Conservation (phyloP, 2,797 vertebrate genomes). For the Cercopithecus petaurista region DNA sequence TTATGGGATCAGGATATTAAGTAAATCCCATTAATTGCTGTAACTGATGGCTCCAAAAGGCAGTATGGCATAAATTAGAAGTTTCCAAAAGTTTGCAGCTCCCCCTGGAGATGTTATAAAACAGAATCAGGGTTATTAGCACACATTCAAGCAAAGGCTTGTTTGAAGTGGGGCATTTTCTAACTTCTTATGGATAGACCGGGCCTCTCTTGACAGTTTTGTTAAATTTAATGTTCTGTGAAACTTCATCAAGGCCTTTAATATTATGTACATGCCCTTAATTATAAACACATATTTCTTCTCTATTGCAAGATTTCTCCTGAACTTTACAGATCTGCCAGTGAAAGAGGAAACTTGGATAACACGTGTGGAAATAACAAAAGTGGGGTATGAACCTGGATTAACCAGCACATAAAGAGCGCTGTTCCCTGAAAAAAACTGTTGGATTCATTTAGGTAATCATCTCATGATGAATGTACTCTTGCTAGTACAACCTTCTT, state of each 20-base stretch:
- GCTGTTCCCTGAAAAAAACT: not conserved
- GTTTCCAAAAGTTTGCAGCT: not conserved
- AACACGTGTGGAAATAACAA: not conserved
- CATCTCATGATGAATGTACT: not conserved
- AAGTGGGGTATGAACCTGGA: not conserved
- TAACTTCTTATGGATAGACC: not conserved
- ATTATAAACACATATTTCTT: slow-evolving; percentile 52
- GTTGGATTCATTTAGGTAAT: not conserved
- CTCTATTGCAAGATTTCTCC: not conserved
- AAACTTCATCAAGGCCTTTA: slow-evolving; percentile 34
- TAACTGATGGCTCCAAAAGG: slow-evolving; percentile 7
- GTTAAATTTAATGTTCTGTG: not conserved
- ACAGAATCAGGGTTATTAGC: not conserved
- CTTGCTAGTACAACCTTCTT: not conserved
- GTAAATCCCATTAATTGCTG: slow-evolving; percentile 36
- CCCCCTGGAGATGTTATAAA: slow-evolving; percentile 27
- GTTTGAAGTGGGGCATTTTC: slow-evolving; percentile 31
- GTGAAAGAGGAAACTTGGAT: not conserved
- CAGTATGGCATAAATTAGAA: slow-evolving; percentile 39
- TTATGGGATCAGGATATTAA: slow-evolving; percentile 28
- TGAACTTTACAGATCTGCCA: not conserved
- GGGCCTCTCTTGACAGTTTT: not conserved
- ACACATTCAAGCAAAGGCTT: not conserved
- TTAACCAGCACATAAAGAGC: not conserved
- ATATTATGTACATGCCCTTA: slow-evolving; percentile 24